Evolutionary conservation across 1,140 invertebrate species (phyloP).

Genomic region (Rhyzopertha dominica): DNA sequence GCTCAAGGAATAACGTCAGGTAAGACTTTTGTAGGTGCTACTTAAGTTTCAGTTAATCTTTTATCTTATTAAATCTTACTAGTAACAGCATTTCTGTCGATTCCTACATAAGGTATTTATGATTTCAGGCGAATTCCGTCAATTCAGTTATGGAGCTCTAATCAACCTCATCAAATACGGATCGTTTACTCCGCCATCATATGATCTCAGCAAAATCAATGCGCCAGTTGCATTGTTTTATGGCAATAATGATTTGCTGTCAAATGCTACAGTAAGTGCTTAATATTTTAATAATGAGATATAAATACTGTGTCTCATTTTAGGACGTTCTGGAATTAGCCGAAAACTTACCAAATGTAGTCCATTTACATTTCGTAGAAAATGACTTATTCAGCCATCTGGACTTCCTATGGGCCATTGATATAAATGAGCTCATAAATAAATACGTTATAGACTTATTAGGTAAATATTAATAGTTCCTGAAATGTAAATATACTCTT

Average conservation of each 20-base stretch:
- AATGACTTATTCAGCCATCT: constrained; percentile 24
- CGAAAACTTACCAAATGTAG: constrained; percentile 45
- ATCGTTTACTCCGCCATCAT: constrained; percentile 45
- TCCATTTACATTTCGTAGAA: constrained; percentile 21
- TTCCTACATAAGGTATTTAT: too few species aligned
- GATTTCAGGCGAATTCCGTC: constrained; percentile 50
- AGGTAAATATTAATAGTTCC: constrained; percentile 11
- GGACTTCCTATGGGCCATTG: constrained; percentile 22
- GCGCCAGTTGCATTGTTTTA: constrained; percentile 53
- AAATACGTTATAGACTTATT: constrained; percentile 22
- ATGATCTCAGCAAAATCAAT: constrained; percentile 52
- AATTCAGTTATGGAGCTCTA: constrained; percentile 57
- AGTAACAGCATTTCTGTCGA: too few species aligned
- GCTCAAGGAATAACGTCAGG: too few species aligned
- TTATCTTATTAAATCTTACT: too few species aligned
- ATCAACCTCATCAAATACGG: constrained; percentile 21
- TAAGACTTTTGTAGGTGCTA: too few species aligned
- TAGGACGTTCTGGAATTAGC: constrained; percentile 40
- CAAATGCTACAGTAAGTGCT: constrained; percentile 27
- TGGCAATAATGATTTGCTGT: constrained; percentile 49
- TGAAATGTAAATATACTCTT: too few species aligned
- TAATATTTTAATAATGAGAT: too few species aligned
- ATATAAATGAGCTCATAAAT: constrained; percentile 23
- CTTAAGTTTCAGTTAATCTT: too few species aligned
- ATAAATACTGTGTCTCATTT: too few species aligned